phyloP scores from a whole-genome alignment of 2,797 vertebrate genomes.

The Lateolabrax maculatus region DNA sequence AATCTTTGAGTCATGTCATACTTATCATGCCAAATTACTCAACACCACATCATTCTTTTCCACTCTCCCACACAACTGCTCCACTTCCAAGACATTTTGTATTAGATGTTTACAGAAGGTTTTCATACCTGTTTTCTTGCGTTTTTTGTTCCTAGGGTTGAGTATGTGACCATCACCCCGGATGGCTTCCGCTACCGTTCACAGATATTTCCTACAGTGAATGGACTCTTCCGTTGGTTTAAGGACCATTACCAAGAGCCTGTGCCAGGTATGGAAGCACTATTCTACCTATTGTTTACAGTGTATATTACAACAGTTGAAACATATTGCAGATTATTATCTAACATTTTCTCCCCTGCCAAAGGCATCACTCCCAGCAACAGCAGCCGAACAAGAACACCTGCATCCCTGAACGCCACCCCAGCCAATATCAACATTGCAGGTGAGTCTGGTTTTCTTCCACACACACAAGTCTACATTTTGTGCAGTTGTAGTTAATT shows the following conservation, averaged over 20 bases:
- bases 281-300: background rate
- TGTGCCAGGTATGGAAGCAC: slow-evolving; percentile 90
- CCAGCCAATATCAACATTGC: slow-evolving; percentile 99
- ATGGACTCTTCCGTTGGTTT: slow-evolving; percentile 98
- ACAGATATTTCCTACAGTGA: slow-evolving; percentile 96
- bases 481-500: background rate
- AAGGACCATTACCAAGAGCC: slow-evolving; percentile 99
- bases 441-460: slow-evolving; percentile 80
- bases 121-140: no score
- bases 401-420: slow-evolving; percentile 96
- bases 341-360: background rate
- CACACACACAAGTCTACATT: background rate
- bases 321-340: background rate
- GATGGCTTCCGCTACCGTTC: slow-evolving; percentile 98
- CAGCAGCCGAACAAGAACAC: slow-evolving; percentile 95
- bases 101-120: background rate
- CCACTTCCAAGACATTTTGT: background rate
- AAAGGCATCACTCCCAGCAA: slow-evolving; percentile 96
- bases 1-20: background rate
- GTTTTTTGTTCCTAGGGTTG: slow-evolving; percentile 86
- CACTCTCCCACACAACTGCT: background rate
- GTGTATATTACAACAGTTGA: background rate
- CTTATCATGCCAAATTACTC: background rate
- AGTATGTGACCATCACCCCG: slow-evolving; percentile 97
- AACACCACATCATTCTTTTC: background rate